A percentile compares a stretch with the other conserved stretches of the same genome.
Evolutionary conservation across 2,797 vertebrate genomes (phyloP).

Genomic region (Rousettus madagascariensis): DNA sequence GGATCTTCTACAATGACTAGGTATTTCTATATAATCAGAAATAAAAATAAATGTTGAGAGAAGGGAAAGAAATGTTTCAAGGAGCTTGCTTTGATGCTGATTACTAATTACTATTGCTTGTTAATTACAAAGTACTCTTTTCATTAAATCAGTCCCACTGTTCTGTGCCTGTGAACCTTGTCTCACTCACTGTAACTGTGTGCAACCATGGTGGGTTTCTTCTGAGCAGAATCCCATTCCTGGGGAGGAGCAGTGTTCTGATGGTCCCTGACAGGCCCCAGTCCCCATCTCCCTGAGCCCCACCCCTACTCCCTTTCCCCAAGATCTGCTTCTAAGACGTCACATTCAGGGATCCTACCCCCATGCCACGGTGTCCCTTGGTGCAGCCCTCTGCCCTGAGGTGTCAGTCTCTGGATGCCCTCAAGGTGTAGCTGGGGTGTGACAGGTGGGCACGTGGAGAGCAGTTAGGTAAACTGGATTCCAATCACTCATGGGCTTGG

Average conservation of each 20-base stretch:
- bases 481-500: background rate
- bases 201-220: background rate
- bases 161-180: fast-evolving
- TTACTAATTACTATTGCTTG: background rate
- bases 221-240: fast-evolving
- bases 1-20: background rate
- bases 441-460: background rate
- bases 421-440: background rate
- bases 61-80: background rate
- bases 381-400: background rate
- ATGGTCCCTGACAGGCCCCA: background rate
- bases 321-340: background rate
- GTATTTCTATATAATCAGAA: background rate
- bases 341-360: background rate
- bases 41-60: background rate
- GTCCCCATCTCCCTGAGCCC: background rate
- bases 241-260: background rate
- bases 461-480: background rate
- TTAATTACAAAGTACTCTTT: background rate
- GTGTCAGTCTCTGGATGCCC: background rate
- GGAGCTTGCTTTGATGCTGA: background rate
- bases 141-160: background rate
- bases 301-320: background rate
- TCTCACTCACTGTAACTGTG: background rate
- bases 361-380: fast-evolving